Evolutionary conservation across 2,113 vertebrate species (phyloP).

Genomic region (Hiodon alosoides): DNA sequence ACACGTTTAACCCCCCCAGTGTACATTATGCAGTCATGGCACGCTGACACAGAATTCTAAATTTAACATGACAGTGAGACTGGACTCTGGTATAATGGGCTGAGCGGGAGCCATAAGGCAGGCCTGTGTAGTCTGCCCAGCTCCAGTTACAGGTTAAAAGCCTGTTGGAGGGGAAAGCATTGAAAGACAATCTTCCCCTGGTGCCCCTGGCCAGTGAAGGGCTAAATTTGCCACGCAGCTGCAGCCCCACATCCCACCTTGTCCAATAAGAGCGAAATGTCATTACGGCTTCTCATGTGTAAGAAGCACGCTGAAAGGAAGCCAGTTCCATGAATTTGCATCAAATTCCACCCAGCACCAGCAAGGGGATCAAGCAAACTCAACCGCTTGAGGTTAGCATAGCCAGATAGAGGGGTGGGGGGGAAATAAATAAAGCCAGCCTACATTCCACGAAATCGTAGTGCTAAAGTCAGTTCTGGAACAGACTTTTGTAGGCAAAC

Average conservation of each 20-base stretch:
- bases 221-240: constrained; percentile 14
- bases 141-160: constrained; percentile 23
- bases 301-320: background rate
- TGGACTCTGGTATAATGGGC: background rate
- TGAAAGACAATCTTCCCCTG: constrained; percentile 13
- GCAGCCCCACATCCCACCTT: background rate
- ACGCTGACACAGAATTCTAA: background rate
- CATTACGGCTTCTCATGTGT: background rate
- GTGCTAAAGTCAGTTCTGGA: background rate
- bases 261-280: no score
- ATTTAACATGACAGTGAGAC: constrained; percentile 1
- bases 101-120: background rate
- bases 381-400: background rate
- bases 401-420: background rate
- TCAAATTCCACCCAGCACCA: background rate
- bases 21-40: background rate
- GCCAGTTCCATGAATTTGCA: no score
- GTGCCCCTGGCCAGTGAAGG: background rate
- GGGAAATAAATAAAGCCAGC: background rate
- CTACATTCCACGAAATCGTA: no score
- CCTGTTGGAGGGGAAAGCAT: background rate
- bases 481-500: background rate
- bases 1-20: background rate
- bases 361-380: constrained; percentile 7
- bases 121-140: constrained; percentile 9